Evolutionary conservation across 1,140 invertebrate species (phyloP), one percentile per base, ranked within the genome.

Genomic region (Heliconius eleuchia): DNA sequence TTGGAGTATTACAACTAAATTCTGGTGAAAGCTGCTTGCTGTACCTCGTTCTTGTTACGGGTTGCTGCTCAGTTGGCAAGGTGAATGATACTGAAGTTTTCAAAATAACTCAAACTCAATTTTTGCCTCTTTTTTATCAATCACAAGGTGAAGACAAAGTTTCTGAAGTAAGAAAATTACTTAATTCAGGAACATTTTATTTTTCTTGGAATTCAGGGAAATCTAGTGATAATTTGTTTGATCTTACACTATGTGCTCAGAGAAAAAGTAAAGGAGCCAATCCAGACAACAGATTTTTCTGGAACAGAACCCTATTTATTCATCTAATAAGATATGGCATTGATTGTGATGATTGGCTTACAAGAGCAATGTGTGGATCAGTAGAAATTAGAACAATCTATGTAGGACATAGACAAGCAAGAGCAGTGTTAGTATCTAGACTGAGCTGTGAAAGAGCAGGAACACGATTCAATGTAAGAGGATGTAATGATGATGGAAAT

Each of bases 401-500:
- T 94, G 98, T 98, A 66, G 98, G 98, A 2, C 97, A 98, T 85
- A 96, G 97, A 79, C 98, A 99, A 95, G 99, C 98, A 8, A 96
- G 98, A 87, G 98, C 99, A 3, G 98, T 98, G 11, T 96, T 99
- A 27, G 97, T 99, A 77, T 99, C 99, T 16, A 95, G 99, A 77
- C 95, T 99, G 6, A 99, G 98, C 92, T 99, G 98, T 94, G 99
- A 99, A 95, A 95, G 99, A 86, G 98, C 98, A 60, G 99, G 99
- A 8, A 99, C 99, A 18, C 96, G 98, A 91, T 99, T 99, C 90
- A 99, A 99, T 95, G 99, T 99, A 1, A 95, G 99, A 85, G 99
- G 99, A n/a, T 98, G 97, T 55, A 99, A 99, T 95, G 99, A 99
- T 95, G 98, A 99, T 92, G 99, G 99, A 0, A 98, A 99, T 95